A percentile compares a stretch with the other conserved stretches of the same genome.
These are phyloP conservation scores for Oedothorax gibbosus DNA, from an alignment of 1,140 invertebrate species.

Conservation along the genomic window DNA sequence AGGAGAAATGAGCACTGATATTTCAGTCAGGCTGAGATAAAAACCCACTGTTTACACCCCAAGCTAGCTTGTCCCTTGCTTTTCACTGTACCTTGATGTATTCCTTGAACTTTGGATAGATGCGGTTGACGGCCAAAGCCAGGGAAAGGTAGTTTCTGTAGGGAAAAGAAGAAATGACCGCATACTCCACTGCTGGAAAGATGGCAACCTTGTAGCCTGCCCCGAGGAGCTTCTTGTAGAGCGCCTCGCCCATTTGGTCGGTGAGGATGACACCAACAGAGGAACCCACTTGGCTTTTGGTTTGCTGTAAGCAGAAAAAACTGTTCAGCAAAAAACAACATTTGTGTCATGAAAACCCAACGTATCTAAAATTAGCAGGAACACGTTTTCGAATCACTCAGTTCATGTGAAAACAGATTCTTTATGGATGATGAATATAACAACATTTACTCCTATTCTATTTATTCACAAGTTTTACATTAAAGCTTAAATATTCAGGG, in stretches of 20 bases:
- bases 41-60: no score
- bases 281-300: conserved; percentile 68
- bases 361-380: no score
- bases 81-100: conserved; percentile 67
- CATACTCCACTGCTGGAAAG: conserved; percentile 69
- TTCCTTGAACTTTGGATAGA: conserved; percentile 68
- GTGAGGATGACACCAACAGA: conserved; percentile 66
- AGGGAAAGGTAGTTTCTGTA: conserved; percentile 69
- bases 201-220: conserved; percentile 67
- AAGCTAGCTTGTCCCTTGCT: no score
- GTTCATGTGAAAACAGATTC: no score
- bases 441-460: no score
- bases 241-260: conserved; percentile 62
- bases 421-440: no score
- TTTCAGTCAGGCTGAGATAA: no score
- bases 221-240: conserved; percentile 58
- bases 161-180: conserved; percentile 69
- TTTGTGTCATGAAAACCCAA: no score
- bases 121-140: conserved; percentile 68
- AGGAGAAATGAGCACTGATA: no score
- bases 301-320: conserved; percentile 65
- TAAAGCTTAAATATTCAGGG: no score
- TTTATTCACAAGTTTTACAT: no score
- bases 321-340: conserved; percentile 10
- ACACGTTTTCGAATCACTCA: no score